Evolutionary conservation across 1,140 invertebrate species (phyloP), one percentile per base, ranked within the genome.

Genomic region (Fragariocoptes setiger): DNA sequence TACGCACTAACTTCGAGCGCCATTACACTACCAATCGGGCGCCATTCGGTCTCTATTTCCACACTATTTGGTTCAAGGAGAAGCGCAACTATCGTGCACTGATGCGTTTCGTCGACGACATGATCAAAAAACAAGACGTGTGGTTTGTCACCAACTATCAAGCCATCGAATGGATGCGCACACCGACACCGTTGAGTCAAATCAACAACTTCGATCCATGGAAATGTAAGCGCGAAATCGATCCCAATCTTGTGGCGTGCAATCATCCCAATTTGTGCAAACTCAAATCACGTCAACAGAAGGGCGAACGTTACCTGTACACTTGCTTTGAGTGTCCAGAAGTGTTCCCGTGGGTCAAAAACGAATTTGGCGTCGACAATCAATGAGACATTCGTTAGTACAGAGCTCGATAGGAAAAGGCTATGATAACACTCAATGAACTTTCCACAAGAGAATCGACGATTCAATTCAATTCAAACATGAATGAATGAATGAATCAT

Each of bases 101-200:
- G 20, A 74, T 80, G 55, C 78, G 78, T 51, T 88, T 86, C 59
- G 82, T 90, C 48, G 77, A 86, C 58, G 80, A 88, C 54, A 77
- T 86, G 70, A 56, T 80, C 38, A 48, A 51, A 21, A 69, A 75
- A 50, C 76, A 76, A 51, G 80, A 92, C 53, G 80, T 88, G 13
- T 88, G 85, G 62, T 85, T 92, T 54, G 78, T 83, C 21, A 86
- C 76, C 38, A 77, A 78, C 60, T 66, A 78, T 46, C 78, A 86
- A 65, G 80, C 86, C 1, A 82, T 90, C 48, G 79, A 88, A 54
- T 90, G 83, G 82, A 83, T 90, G 54, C 79, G 85, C 53, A 83
- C 82, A 52, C 80, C 82, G 8, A 65, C 73, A 35, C 78, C 76
- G 2, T 55, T 78, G 43, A 64, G 67, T 20, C 75, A 83, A 53